phyloP scores from a whole-genome alignment of 1,140 invertebrate species.

The Helicoverpa zea region DNA sequence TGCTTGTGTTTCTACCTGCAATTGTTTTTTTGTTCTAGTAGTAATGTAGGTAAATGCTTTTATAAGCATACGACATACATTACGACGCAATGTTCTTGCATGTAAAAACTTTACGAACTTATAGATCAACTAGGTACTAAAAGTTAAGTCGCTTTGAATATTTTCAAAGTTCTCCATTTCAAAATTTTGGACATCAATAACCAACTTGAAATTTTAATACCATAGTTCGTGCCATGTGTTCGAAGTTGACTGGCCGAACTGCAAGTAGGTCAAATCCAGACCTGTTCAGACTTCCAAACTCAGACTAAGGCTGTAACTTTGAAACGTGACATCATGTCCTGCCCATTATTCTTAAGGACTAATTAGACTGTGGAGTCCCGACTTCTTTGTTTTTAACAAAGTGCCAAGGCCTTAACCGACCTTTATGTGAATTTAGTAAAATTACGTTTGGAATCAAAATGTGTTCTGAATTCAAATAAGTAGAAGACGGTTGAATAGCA shows the following conservation, averaged over 20 bases:
- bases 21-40: no score
- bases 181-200: background rate
- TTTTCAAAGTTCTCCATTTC: no score
- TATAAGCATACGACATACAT: no score
- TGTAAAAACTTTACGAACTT: no score
- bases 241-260: background rate
- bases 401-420: background rate
- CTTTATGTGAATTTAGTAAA: background rate
- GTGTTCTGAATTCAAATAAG: constrained; percentile 60
- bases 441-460: constrained; percentile 29
- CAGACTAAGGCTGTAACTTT: background rate
- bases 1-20: no score
- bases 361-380: constrained; percentile 8
- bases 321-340: constrained; percentile 12
- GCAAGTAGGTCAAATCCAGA: background rate
- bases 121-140: no score
- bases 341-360: constrained; percentile 15
- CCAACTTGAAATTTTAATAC: background rate
- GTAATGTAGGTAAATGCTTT: no score
- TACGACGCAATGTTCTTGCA: no score
- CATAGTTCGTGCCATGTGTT: constrained; percentile 6
- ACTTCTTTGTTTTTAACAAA: constrained; percentile 67
- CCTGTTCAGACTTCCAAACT: constrained; percentile 5
- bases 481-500: no score
- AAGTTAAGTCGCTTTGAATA: no score